phyloP scores from a whole-genome alignment of 2,888 invertebrate genomes.

The Papilio demoleus region DNA sequence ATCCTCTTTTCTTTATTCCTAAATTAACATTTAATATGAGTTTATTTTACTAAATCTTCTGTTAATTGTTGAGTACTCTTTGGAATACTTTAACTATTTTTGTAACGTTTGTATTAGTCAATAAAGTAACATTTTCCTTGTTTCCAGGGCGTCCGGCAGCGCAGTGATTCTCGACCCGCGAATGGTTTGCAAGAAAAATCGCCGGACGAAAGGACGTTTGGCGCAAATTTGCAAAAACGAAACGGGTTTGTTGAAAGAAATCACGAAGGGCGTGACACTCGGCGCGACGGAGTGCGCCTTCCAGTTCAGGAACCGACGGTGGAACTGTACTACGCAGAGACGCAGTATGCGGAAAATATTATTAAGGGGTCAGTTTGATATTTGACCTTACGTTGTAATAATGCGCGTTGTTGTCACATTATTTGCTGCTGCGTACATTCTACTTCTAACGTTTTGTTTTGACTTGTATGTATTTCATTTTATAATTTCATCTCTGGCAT shows the following conservation, averaged over 20 bases:
- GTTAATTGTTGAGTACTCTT: too few relatives aligned
- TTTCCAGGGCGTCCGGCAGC: conserved; percentile 89
- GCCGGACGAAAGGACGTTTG: conserved; percentile 89
- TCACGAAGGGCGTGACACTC: conserved; percentile 91
- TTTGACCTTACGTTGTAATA: not conserved
- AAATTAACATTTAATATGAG: too few relatives aligned
- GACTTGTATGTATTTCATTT: not conserved
- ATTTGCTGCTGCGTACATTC: too few relatives aligned
- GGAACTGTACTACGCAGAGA: conserved; percentile 94
- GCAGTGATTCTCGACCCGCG: conserved; percentile 95
- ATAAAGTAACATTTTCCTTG: conserved; percentile 26
- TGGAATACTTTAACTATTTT: too few relatives aligned
- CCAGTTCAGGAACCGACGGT: conserved; percentile 92
- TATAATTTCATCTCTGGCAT: not conserved
- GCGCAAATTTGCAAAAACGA: conserved; percentile 94
- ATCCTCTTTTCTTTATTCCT: too few relatives aligned
- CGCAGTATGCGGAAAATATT: conserved; percentile 93
- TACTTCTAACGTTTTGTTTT: too few relatives aligned
- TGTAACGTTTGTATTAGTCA: too few relatives aligned
- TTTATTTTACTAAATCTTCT: too few relatives aligned
- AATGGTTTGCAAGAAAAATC: conserved; percentile 93
- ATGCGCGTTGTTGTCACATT: not conserved
- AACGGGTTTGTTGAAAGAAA: conserved; percentile 89
- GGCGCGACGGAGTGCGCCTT: conserved; percentile 94
- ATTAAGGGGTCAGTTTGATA: conserved; percentile 88